Evolutionary conservation across 2,888 invertebrate species (phyloP).

Genomic region (Drosophila longiperda): DNA sequence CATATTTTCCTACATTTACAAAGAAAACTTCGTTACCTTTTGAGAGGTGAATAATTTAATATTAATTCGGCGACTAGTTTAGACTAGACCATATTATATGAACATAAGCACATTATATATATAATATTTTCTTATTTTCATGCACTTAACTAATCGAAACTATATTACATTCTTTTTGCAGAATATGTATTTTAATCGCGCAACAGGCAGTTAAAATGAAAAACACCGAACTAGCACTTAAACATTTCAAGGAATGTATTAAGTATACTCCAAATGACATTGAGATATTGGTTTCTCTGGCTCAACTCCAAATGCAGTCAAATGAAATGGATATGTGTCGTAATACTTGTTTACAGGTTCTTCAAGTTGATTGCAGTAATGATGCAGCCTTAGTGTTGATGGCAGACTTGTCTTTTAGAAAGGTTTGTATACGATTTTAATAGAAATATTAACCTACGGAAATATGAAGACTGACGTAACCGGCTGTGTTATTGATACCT

Average conservation of each 20-base stretch:
- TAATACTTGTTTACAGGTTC: constrained; percentile 92
- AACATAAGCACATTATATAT: neutral
- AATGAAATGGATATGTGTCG: constrained; percentile 95
- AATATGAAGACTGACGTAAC: neutral
- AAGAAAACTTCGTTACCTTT: neutral
- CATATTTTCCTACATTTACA: neutral
- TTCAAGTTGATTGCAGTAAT: constrained; percentile 94
- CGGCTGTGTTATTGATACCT: neutral
- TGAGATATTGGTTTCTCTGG: constrained; percentile 89
- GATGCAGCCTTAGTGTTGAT: constrained; percentile 97
- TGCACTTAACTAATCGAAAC: neutral
- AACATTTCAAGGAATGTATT: constrained; percentile 94
- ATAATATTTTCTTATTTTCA: neutral
- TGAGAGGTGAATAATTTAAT: neutral
- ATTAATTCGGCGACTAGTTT: neutral
- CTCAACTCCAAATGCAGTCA: constrained; percentile 93
- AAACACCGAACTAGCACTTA: constrained; percentile 91
- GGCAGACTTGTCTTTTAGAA: constrained; percentile 97
- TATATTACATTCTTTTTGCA: constrained; percentile 41
- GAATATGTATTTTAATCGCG: constrained; percentile 90
- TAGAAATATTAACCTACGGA: neutral
- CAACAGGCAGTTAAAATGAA: constrained; percentile 88
- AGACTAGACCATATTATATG: neutral
- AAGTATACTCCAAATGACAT: constrained; percentile 91
- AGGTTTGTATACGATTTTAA: constrained; percentile 85